Evolutionary conservation across 2,888 invertebrate species (phyloP).

Genomic region (Amphimallon solstitiale): DNA sequence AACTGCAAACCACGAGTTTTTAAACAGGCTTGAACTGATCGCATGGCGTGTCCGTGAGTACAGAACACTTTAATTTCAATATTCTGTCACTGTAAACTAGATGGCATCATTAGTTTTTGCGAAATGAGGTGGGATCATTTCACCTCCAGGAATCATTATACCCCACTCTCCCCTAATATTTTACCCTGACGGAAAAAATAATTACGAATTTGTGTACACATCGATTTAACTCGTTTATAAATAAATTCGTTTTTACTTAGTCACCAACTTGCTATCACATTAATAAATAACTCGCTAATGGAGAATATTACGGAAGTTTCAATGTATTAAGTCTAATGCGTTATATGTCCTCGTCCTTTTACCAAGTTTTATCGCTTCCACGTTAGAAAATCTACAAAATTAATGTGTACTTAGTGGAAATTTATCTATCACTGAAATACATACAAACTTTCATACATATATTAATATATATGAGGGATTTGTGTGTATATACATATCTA

Average conservation of each 20-base stretch:
- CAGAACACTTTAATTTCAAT: too few relatives aligned
- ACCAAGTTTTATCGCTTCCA: slow-evolving; percentile 13
- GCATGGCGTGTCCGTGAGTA: too few relatives aligned
- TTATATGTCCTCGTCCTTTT: slow-evolving; percentile 1
- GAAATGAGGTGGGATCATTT: too few relatives aligned
- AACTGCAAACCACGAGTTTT: too few relatives aligned
- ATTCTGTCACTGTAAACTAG: too few relatives aligned
- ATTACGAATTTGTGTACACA: slow-evolving; percentile 10
- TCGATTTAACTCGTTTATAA: slow-evolving; percentile 27
- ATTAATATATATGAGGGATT: neutral
- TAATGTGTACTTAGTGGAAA: neutral
- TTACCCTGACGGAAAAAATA: slow-evolving; percentile 3
- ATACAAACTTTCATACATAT: slow-evolving; percentile 5
- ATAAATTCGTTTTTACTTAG: slow-evolving; percentile 23
- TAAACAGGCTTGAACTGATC: too few relatives aligned
- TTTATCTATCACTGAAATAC: slow-evolving; percentile 1
- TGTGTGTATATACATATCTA: neutral
- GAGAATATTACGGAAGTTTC: slow-evolving; percentile 10
- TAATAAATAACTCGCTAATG: slow-evolving; percentile 26
- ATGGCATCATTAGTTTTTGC: too few relatives aligned
- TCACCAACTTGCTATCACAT: neutral
- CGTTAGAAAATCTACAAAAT: slow-evolving; percentile 7
- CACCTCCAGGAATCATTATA: too few relatives aligned
- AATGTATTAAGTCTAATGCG: slow-evolving; percentile 10
- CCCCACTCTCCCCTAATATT: too few relatives aligned